Evolutionary conservation across 2,888 invertebrate genomes (phyloP), one percentile per base, ranked within the genome.

Genomic region (Lasioglossum oenotherae): DNA sequence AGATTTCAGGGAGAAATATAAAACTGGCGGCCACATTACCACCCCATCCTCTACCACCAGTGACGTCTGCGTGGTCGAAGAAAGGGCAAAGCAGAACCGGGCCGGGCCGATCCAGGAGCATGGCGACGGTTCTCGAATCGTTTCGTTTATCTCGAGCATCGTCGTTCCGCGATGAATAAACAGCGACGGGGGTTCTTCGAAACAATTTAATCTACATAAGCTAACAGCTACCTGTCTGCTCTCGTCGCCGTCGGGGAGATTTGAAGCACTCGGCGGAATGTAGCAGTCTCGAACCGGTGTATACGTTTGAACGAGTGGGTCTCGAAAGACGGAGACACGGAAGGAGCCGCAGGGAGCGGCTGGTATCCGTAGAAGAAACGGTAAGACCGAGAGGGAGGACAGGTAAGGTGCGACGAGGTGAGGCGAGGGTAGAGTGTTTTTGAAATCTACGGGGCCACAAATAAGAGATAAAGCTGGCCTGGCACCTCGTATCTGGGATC

Each of bases 171-270:
- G 89, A 92, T 91, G 91, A 92, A 91, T 92, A 92, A 92, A 92
- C 92, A 92, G 88, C 87, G 87, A 67, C 81, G 78, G 86, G 81
- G 86, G 76, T 91, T 92, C 92, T 91, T 90, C 88, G 91, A 89
- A 92, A 92, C 92, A 92, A 92, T 92, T 92, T 93, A 91, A 93
- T 92, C 91, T 92, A 89, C 93, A 93, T 93, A 92, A 91, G 90
- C 88, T 88, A 91, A 92, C 90, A 88, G 89, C 91, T 88, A 87
- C 90, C 88, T 90, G 87, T 89, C 90, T 78, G 81, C 83, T 78
- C 82, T 82, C 80, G 72, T 87, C 83, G 88, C 87, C 90, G 72
- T 73, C 85, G 73, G 87, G 81, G 53, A 88, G 86, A 88, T 85
- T 85, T 81, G 83, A 84, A 80, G 69, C 80, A 79, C 81, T 84